Percentiles rank a stretch among this genome's conserved stretches.
These are phyloP conservation scores for Tricholaema leucomelas DNA, from an alignment of 2,113 vertebrate species.

Conservation along the genomic window DNA sequence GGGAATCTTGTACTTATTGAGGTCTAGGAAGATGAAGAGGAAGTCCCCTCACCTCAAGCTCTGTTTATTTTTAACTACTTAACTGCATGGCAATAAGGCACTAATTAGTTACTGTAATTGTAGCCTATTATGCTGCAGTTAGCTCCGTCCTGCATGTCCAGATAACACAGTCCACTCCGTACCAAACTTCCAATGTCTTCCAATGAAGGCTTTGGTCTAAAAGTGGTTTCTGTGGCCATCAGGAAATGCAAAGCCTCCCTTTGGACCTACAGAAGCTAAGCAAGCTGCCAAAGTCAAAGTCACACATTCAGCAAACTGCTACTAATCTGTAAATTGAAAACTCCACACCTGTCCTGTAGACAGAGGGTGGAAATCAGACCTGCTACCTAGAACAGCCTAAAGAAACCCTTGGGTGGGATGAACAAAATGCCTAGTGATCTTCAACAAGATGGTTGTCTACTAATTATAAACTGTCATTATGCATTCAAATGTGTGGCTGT, in stretches of 20 bases:
- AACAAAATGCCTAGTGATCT: not conserved
- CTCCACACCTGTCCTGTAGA: not conserved
- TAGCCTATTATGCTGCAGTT: not conserved
- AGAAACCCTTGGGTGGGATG: not conserved
- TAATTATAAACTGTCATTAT: not conserved
- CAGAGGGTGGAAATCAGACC: not conserved
- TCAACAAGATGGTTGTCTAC: not conserved
- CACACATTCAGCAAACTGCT: slow-evolving; percentile 24
- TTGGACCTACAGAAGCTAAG: not conserved
- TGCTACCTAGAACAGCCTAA: not conserved
- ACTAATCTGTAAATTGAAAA: slow-evolving; percentile 47
- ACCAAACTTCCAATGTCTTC: not conserved
- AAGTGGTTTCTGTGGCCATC: not conserved
- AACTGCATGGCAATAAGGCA: not conserved
- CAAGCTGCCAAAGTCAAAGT: not conserved
- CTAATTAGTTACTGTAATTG: not conserved
- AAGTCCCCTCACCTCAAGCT: not conserved
- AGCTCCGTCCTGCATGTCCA: not conserved
- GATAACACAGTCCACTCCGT: not conserved
- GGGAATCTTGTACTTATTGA: not conserved
- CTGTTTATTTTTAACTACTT: not conserved
- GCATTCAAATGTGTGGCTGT: not conserved
- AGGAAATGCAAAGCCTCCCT: not conserved
- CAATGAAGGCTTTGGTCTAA: not conserved
- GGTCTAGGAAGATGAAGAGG: not conserved